Conservation (phyloP, 2,888 invertebrate species). For the Thymelicus lineola region DNA sequence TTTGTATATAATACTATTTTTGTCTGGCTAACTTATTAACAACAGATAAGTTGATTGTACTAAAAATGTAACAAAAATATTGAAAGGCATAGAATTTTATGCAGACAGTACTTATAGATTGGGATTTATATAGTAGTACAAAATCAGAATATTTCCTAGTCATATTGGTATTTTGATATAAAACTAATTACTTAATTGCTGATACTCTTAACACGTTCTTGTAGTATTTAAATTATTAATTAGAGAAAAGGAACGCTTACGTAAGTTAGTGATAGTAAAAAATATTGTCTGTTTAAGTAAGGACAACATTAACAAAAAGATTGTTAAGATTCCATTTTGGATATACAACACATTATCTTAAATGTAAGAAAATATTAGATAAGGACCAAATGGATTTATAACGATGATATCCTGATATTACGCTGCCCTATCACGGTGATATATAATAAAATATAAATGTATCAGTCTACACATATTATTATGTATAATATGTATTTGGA, state of each 20-base stretch:
- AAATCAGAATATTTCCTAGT: constrained; percentile 29
- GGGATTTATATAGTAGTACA: not conserved
- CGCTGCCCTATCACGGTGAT: not conserved
- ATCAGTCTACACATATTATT: too few species aligned
- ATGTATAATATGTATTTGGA: too few species aligned
- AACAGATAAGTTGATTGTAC: too few species aligned
- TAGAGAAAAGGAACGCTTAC: not conserved
- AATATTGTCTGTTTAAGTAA: too few species aligned
- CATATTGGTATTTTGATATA: constrained; percentile 26
- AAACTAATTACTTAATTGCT: not conserved
- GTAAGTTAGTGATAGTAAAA: not conserved
- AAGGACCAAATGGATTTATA: not conserved
- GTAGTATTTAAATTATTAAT: not conserved
- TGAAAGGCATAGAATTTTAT: not conserved
- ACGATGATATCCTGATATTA: not conserved
- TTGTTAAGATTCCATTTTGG: not conserved
- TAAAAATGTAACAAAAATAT: not conserved
- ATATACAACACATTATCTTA: not conserved
- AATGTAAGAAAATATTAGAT: not conserved
- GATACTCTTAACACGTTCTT: not conserved
- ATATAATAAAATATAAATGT: not conserved
- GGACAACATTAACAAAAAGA: not conserved
- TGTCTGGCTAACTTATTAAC: too few species aligned
- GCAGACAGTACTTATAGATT: constrained; percentile 4
- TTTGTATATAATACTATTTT: too few species aligned